Conservation (phyloP, 2,113 vertebrate genomes). For the Peromyscus californicus region DNA sequence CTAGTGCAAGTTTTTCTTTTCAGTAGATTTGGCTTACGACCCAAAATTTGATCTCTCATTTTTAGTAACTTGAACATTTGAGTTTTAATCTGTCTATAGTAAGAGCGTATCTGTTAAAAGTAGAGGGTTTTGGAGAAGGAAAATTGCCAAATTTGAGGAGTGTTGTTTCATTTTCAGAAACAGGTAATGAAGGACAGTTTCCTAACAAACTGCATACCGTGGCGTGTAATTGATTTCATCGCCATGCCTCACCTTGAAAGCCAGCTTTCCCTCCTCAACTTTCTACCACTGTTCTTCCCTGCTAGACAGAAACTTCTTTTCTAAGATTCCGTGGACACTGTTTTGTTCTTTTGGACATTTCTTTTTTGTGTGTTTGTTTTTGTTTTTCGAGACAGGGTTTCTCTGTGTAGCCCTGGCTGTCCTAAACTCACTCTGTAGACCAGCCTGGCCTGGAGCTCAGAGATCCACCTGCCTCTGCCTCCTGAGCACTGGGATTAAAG, state of each 20-base stretch:
- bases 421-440: too few relatives aligned
- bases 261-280: background rate
- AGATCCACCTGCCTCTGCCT: too few relatives aligned
- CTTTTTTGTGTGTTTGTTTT: too few relatives aligned
- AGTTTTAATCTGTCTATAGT: constrained; percentile 25
- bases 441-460: too few relatives aligned
- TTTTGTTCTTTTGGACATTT: constrained; percentile 3
- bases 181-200: constrained; percentile 33
- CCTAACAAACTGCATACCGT: background rate
- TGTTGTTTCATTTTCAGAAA: constrained; percentile 42
- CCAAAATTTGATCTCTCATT: constrained; percentile 55
- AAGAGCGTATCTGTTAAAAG: constrained; percentile 59
- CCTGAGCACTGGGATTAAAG: too few relatives aligned
- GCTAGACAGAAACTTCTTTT: background rate
- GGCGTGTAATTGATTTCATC: constrained; percentile 27
- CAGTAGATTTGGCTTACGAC: constrained; percentile 34
- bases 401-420: too few relatives aligned
- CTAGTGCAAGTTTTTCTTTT: constrained; percentile 48
- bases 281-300: background rate
- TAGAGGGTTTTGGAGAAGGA: constrained; percentile 1
- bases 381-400: too few relatives aligned
- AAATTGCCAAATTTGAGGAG: constrained; percentile 44
- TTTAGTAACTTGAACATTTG: constrained; percentile 47
- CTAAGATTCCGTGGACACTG: background rate
- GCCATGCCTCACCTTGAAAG: constrained; percentile 6